Base-by-base conservation (phyloP, 2,888 invertebrate genomes). In the Cheilosia pagana region DNA sequence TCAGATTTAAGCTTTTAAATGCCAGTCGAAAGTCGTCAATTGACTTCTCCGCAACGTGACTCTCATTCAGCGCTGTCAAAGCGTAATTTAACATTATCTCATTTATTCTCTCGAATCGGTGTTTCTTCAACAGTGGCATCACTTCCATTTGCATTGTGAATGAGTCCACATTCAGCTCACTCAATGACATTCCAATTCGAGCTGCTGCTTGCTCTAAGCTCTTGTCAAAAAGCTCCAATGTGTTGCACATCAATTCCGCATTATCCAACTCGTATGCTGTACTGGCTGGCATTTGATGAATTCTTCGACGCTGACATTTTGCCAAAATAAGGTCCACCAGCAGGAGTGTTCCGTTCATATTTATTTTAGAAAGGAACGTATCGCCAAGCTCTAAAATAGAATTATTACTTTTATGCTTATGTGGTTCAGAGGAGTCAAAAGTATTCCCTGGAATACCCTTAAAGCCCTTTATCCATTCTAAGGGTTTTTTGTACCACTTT, bases 111-210 rank as follows among this genome's bases (percentile, higher is more conserved):
- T 53, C 28, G 16, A 78, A 71, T n/a, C 52, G 5, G 35, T 39
- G 39, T 10, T 53, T 68, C 7, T 41, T 45, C 7, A 78, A 10
- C 10, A 68, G 8, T 10, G 31, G 53, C n/a, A 50, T 41, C 1
- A 78, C 55, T 35, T 71, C 70, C 21, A 55, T 19, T 21, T 78
- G 78, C 71, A 78, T 53, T 35, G 35, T 23, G 10, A 35, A 68
- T 8, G 23, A 12, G 28, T 78, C 71, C 4, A 62, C 5, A 31
- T 48, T 52, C 2, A 35, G 16, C 0, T 52, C 7, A 14, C 1
- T 31, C 3, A 5, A 1, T 21, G 53, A 12, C 7, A 78, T 50
- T 45, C 71, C 70, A 70, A 55, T 55, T 14, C 23, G 19, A 12
- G 8, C 4, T 8, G 57, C 78, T 28, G 70, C 52, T n/a, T 62